Conservation (phyloP, 1,140 invertebrate genomes). For the Chionoecetes opilio region DNA sequence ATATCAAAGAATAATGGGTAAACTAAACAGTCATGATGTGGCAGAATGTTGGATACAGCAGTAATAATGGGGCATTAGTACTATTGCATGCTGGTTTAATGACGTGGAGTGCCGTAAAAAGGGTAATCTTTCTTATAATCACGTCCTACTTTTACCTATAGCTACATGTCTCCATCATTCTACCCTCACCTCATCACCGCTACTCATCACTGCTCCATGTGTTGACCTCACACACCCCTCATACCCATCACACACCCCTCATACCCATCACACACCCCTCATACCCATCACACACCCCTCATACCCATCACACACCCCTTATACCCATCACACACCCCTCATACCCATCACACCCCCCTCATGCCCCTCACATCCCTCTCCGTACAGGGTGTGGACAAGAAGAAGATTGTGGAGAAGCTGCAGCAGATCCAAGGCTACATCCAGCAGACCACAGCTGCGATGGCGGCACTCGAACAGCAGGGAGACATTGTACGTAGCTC, state of each 20-base stretch:
- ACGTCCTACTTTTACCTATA: background rate
- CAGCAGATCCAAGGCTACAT: slow-evolving; percentile 80
- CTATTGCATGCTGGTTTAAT: no score
- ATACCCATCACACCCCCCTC: background rate
- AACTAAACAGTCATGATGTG: no score
- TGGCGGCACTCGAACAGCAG: slow-evolving; percentile 76
- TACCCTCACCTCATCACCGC: background rate
- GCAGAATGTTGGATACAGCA: no score
- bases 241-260: background rate
- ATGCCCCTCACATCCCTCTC: background rate
- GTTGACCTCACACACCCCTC: background rate
- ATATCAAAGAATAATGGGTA: no score
- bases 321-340: background rate
- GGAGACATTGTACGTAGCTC: slow-evolving; percentile 74
- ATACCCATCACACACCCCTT: background rate
- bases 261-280: background rate
- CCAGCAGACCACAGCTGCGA: slow-evolving; percentile 78
- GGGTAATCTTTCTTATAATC: no score
- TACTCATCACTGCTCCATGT: background rate
- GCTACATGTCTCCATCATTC: background rate
- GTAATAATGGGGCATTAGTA: no score
- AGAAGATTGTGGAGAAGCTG: slow-evolving; percentile 78
- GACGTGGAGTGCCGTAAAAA: no score
- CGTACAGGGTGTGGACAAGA: slow-evolving; percentile 72
- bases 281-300: background rate